phyloP scores from a whole-genome alignment of 2,888 invertebrate genomes.

The Oeneis ivallda region DNA sequence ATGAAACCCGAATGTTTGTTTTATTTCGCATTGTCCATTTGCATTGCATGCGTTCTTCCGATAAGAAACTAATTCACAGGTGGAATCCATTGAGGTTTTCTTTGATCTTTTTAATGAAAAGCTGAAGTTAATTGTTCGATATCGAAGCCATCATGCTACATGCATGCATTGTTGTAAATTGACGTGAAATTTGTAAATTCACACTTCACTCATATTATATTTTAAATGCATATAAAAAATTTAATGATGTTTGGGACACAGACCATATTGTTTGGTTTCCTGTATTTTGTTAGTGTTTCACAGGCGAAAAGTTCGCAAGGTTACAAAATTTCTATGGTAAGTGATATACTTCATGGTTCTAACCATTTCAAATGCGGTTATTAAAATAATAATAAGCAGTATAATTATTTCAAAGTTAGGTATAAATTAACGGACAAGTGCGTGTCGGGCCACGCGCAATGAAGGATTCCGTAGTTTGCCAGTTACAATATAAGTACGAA shows the following conservation, averaged over 20 bases:
- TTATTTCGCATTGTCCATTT: conserved; percentile 4
- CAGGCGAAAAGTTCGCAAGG: conserved; percentile 29
- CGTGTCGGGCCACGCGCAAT: too few species aligned
- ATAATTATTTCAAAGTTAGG: background rate
- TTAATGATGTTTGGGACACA: conserved; percentile 12
- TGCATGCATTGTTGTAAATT: background rate
- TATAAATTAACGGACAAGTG: too few species aligned
- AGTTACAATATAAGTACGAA: too few species aligned
- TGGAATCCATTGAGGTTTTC: background rate
- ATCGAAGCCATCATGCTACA: background rate
- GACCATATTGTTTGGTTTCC: background rate
- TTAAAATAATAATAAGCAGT: too few species aligned
- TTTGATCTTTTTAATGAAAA: background rate
- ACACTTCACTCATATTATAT: background rate
- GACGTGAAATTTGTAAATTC: background rate
- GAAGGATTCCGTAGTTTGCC: too few species aligned
- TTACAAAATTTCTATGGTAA: conserved; percentile 66
- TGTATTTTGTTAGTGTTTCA: conserved; percentile 6
- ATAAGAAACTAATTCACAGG: background rate
- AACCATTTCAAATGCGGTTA: background rate
- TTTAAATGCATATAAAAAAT: background rate
- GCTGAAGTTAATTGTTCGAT: conserved; percentile 2
- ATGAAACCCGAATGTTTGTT: conserved; percentile 8
- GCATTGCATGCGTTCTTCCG: background rate
- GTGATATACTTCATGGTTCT: conserved; percentile 38